phyloP scores from a whole-genome alignment of 2,113 vertebrate genomes.

The Anarrhichthys ocellatus region DNA sequence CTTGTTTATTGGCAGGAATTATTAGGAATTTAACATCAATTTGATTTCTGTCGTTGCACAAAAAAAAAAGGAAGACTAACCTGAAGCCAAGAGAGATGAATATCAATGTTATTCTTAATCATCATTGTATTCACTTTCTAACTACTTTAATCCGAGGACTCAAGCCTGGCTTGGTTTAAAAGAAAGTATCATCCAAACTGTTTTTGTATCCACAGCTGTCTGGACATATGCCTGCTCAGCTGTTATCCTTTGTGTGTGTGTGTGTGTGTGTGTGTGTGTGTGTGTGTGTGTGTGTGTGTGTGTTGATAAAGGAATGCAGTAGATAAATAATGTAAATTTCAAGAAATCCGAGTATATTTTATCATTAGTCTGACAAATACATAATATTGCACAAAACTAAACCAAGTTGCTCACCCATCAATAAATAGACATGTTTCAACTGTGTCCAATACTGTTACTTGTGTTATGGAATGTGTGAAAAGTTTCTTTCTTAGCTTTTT shows the following conservation, averaged over 20 bases:
- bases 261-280: neutral
- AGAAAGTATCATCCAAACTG: constrained; percentile 36
- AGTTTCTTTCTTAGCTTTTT: neutral
- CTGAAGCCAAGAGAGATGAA: constrained; percentile 40
- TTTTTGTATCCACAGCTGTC: constrained; percentile 62
- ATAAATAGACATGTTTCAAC: neutral
- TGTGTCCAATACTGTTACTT: neutral
- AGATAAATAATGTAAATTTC: neutral
- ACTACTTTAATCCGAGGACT: constrained; percentile 31
- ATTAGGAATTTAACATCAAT: constrained; percentile 6
- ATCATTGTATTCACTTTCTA: constrained; percentile 27
- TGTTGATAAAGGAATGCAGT: neutral
- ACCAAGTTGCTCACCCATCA: neutral
- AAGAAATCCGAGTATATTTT: neutral
- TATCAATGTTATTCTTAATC: constrained; percentile 48
- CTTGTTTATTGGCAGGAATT: constrained; percentile 49
- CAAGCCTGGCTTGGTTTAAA: constrained; percentile 30
- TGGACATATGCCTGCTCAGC: constrained; percentile 68
- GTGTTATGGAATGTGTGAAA: neutral
- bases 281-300: no score
- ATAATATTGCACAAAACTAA: neutral
- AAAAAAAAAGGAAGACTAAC: constrained; percentile 8
- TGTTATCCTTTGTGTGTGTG: constrained; percentile 32
- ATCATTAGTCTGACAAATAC: neutral
- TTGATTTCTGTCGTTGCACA: constrained; percentile 6